phyloP scores from a whole-genome alignment of 2,888 invertebrate genomes.

The Parthenolecanium corni region DNA sequence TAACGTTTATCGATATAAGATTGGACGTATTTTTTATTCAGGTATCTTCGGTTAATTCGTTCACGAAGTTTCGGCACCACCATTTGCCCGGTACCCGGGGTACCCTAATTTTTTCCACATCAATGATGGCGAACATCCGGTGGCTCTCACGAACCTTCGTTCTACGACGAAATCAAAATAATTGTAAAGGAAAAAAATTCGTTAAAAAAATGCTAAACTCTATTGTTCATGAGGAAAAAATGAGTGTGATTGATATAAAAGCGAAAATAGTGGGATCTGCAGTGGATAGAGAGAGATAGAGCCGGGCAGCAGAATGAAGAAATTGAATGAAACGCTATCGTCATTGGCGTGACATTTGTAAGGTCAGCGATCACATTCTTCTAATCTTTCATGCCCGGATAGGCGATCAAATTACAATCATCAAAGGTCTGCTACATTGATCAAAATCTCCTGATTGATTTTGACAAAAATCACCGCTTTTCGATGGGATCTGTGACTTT shows the following conservation, averaged over 20 bases:
- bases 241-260: slow-evolving; percentile 1
- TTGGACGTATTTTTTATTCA: not conserved
- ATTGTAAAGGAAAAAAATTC: slow-evolving; percentile 11
- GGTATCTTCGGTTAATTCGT: not conserved
- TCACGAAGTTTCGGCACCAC: slow-evolving; percentile 4
- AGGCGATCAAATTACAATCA: not conserved
- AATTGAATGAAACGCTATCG: not conserved
- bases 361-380: not conserved
- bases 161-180: not conserved
- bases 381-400: not conserved
- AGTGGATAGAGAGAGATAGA: too few relatives aligned
- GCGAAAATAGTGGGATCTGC: not conserved
- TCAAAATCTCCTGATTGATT: too few relatives aligned
- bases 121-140: slow-evolving; percentile 25
- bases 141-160: slow-evolving; percentile 18
- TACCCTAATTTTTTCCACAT: slow-evolving; percentile 28
- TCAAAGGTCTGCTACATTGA: too few relatives aligned
- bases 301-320: not conserved
- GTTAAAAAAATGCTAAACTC: slow-evolving; percentile 1
- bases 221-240: slow-evolving; percentile 18
- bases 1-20: slow-evolving; percentile 12
- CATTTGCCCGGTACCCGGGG: slow-evolving; percentile 4
- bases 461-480: too few relatives aligned
- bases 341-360: not conserved
- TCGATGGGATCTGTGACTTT: too few relatives aligned